These are phyloP conservation scores for Perognathus longimembris DNA, from an alignment of 2,113 vertebrate species.

Conservation along the genomic window DNA sequence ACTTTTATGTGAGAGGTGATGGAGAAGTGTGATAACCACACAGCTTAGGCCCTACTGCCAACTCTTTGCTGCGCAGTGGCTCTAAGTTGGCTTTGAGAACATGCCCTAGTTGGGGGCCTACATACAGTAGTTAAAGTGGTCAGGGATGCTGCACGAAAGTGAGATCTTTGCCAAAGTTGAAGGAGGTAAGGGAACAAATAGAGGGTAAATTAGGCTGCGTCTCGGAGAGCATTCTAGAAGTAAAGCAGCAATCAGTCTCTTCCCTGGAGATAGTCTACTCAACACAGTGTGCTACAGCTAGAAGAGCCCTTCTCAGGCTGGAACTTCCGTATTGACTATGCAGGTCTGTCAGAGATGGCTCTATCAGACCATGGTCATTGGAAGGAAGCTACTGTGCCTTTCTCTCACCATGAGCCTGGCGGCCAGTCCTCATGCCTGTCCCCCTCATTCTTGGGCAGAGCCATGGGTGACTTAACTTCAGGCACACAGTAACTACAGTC, in stretches of 20 bases:
- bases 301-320: neutral
- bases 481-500: rapidly evolving
- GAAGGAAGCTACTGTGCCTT: neutral
- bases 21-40: no score
- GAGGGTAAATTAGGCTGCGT: no score
- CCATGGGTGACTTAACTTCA: no score
- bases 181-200: neutral
- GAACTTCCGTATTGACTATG: rapidly evolving
- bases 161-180: rapidly evolving
- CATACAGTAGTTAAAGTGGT: no score
- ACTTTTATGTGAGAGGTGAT: neutral
- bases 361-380: neutral
- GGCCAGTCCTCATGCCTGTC: neutral
- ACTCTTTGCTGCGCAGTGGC: neutral
- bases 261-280: neutral
- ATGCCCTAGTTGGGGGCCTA: neutral
- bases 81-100: rapidly evolving
- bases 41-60: neutral
- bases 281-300: neutral
- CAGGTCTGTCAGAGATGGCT: rapidly evolving
- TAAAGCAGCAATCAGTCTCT: neutral
- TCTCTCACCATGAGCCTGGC: neutral
- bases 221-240: neutral
- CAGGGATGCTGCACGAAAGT: neutral
- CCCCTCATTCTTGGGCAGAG: rapidly evolving